Evolutionary conservation across 2,113 vertebrate species (phyloP).

Genomic region (Protomyctophum bolini): DNA sequence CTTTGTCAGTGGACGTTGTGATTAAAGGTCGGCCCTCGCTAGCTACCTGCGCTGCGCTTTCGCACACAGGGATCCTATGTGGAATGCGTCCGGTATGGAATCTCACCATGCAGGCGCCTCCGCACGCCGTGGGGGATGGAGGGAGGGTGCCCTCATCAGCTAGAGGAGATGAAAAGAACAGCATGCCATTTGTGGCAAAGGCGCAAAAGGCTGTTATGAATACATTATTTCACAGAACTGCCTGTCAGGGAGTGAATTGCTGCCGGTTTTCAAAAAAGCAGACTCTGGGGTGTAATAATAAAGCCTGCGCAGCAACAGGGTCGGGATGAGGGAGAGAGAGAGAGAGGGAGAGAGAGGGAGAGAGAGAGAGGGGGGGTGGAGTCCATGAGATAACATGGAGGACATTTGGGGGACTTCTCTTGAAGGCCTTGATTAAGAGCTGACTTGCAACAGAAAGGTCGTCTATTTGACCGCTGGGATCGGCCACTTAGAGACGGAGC

Average conservation of each 20-base stretch:
- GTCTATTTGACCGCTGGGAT: slow-evolving; percentile 20
- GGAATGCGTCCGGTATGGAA: too few relatives aligned
- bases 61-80: slow-evolving; percentile 15
- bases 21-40: slow-evolving; percentile 26
- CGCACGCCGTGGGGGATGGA: slow-evolving; percentile 11
- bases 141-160: slow-evolving; percentile 50
- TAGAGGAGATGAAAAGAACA: slow-evolving; percentile 58
- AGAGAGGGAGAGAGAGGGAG: not conserved
- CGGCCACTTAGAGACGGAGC: slow-evolving; percentile 8
- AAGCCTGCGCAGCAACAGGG: slow-evolving; percentile 37
- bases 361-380: not conserved
- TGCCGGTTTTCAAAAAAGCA: slow-evolving; percentile 38
- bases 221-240: slow-evolving; percentile 58
- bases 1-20: slow-evolving; percentile 24
- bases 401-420: slow-evolving; percentile 31
- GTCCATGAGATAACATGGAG: slow-evolving; percentile 26
- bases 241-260: slow-evolving; percentile 41
- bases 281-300: slow-evolving; percentile 59
- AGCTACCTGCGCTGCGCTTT: slow-evolving; percentile 24
- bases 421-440: slow-evolving; percentile 11
- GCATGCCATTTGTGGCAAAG: slow-evolving; percentile 57
- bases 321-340: slow-evolving; percentile 4
- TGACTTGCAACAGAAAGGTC: slow-evolving; percentile 32
- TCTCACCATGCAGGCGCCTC: slow-evolving; percentile 18
- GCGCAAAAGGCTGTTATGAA: slow-evolving; percentile 59